These are phyloP conservation scores for Polyergus mexicanus DNA, from an alignment of 1,140 invertebrate species.

Conservation along the genomic window DNA sequence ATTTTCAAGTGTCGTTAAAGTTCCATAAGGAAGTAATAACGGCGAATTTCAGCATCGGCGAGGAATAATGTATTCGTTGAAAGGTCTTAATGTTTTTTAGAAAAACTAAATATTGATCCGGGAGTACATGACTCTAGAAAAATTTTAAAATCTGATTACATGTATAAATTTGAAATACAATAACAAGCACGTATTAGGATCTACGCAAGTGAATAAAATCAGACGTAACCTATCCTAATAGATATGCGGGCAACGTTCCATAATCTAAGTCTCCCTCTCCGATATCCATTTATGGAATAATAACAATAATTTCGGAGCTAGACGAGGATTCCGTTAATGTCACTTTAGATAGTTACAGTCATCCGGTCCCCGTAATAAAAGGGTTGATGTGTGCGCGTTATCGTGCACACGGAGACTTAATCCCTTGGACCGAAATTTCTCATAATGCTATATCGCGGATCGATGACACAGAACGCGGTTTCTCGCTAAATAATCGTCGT, in stretches of 20 bases:
- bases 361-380: slow-evolving; percentile 83
- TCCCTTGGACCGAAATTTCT: slow-evolving; percentile 51
- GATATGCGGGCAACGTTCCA: slow-evolving; percentile 56
- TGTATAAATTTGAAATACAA: neutral
- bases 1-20: slow-evolving; percentile 27
- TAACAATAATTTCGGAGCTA: slow-evolving; percentile 74
- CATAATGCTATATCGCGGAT: slow-evolving; percentile 32
- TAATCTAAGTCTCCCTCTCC: slow-evolving; percentile 59
- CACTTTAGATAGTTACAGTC: slow-evolving; percentile 84
- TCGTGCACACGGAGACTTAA: slow-evolving; percentile 44
- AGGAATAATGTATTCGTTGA: neutral
- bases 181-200: neutral
- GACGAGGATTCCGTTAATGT: slow-evolving; percentile 79
- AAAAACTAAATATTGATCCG: neutral
- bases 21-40: slow-evolving; percentile 43
- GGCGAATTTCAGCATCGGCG: neutral
- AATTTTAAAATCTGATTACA: neutral
- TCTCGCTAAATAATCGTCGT: slow-evolving; percentile 16
- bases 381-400: slow-evolving; percentile 73
- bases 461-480: slow-evolving; percentile 16
- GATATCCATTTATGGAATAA: slow-evolving; percentile 75
- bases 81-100: neutral
- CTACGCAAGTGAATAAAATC: slow-evolving; percentile 17
- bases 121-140: neutral
- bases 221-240: slow-evolving; percentile 44